phyloP scores from a whole-genome alignment of 2,113 vertebrate species.

The Arizona elegans region DNA sequence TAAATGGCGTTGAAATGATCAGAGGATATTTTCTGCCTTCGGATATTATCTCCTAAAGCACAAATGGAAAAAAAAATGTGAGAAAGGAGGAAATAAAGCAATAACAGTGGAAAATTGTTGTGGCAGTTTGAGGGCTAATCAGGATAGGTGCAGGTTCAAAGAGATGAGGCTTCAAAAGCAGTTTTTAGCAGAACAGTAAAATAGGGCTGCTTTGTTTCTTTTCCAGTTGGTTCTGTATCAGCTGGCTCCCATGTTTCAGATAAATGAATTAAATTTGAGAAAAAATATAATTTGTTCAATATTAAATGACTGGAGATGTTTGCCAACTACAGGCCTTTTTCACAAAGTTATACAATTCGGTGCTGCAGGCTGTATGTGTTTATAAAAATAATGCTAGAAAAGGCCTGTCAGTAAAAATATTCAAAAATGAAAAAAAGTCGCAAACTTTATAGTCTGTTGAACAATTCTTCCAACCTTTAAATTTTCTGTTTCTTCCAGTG shows the following conservation, averaged over 20 bases:
- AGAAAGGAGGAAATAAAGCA: background rate
- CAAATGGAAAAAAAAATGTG: background rate
- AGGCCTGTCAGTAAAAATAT: constrained; percentile 1
- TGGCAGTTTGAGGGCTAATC: background rate
- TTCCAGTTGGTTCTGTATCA: background rate
- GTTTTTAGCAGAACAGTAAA: background rate
- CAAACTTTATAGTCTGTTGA: constrained; percentile 29
- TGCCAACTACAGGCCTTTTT: background rate
- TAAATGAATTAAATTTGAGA: background rate
- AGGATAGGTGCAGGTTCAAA: background rate
- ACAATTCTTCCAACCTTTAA: constrained; percentile 8
- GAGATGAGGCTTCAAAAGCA: background rate
- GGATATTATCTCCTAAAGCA: background rate
- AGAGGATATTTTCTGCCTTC: background rate
- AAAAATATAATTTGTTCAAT: background rate
- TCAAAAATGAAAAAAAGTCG: background rate
- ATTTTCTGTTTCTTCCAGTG: constrained; percentile 15
- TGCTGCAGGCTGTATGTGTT: background rate
- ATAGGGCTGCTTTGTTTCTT: background rate
- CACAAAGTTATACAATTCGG: background rate
- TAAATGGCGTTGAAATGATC: background rate
- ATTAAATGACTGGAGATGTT: background rate
- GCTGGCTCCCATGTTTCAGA: background rate
- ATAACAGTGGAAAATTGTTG: background rate
- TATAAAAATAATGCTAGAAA: background rate